Conservation (phyloP, 2,888 invertebrate genomes). For the Exephanes ischioxanthus region DNA sequence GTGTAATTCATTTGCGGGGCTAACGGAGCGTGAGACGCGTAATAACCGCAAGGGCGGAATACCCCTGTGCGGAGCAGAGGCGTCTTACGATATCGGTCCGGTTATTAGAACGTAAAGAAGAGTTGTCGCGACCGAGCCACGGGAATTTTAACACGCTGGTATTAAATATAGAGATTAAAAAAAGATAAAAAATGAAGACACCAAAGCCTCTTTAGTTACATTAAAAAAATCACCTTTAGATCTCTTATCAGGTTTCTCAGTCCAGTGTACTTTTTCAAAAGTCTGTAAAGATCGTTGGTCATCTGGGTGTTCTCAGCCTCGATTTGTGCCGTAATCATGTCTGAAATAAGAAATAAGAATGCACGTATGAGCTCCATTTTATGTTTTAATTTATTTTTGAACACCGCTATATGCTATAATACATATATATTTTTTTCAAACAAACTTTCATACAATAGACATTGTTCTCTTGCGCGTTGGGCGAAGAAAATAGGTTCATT, state of each 20-base stretch:
- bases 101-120: constrained; percentile 60
- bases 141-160: constrained; percentile 30
- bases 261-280: constrained; percentile 96
- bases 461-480: not conserved
- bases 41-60: constrained; percentile 51
- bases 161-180: constrained; percentile 4
- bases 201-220: not conserved
- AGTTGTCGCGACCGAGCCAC: not conserved
- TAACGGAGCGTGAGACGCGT: constrained; percentile 50
- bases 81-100: constrained; percentile 44
- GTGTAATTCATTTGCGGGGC: constrained; percentile 65
- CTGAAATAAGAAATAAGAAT: constrained; percentile 86
- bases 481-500: not conserved
- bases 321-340: constrained; percentile 96
- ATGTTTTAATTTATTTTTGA: constrained; percentile 37
- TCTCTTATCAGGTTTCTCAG: constrained; percentile 94
- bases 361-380: not conserved
- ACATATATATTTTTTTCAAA: not conserved
- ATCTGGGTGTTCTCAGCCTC: constrained; percentile 97
- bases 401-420: not conserved
- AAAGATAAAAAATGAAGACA: not conserved
- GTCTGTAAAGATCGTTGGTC: constrained; percentile 96
- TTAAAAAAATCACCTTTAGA: constrained; percentile 88
- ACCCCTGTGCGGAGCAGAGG: not conserved
- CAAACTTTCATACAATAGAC: not conserved